Conservation (phyloP, 1,140 invertebrate genomes). For the Brevipalpus yothersi region DNA sequence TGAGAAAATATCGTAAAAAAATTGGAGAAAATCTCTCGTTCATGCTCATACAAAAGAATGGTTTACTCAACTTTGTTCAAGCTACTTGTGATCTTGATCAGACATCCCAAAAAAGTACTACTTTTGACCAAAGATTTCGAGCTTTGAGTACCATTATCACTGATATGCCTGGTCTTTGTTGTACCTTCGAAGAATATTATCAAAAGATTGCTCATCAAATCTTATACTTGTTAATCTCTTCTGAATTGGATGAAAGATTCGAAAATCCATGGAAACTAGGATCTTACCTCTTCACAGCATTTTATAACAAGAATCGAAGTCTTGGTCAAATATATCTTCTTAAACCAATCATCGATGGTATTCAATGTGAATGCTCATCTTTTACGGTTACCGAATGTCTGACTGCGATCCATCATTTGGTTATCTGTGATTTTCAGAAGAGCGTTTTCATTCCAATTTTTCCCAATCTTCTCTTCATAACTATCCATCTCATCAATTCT, state of each 20-base stretch:
- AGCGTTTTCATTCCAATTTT: not conserved
- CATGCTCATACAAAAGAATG: not conserved
- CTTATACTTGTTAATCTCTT: not conserved
- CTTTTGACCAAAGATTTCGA: not conserved
- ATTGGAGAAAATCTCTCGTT: not conserved
- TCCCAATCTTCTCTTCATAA: not conserved
- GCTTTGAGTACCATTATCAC: not conserved
- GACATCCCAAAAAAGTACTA: conserved; percentile 1
- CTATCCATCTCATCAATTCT: not conserved
- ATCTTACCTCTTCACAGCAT: not conserved
- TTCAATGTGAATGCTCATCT: not conserved
- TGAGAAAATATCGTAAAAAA: not conserved
- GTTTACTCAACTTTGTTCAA: not conserved
- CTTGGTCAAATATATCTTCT: not conserved
- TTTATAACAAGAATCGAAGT: not conserved
- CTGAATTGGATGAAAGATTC: not conserved
- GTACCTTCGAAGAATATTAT: not conserved
- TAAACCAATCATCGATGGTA: not conserved
- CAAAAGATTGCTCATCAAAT: not conserved
- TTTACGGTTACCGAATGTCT: not conserved
- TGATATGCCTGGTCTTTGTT: not conserved
- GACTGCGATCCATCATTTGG: not conserved
- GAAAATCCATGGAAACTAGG: not conserved
- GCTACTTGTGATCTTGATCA: conserved; percentile 1
- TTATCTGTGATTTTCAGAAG: not conserved